Percentiles rank a stretch among this genome's conserved stretches.
These are phyloP conservation scores for Anomalospiza imberbis DNA, from an alignment of 2,797 vertebrate genomes.

Conservation along the genomic window DNA sequence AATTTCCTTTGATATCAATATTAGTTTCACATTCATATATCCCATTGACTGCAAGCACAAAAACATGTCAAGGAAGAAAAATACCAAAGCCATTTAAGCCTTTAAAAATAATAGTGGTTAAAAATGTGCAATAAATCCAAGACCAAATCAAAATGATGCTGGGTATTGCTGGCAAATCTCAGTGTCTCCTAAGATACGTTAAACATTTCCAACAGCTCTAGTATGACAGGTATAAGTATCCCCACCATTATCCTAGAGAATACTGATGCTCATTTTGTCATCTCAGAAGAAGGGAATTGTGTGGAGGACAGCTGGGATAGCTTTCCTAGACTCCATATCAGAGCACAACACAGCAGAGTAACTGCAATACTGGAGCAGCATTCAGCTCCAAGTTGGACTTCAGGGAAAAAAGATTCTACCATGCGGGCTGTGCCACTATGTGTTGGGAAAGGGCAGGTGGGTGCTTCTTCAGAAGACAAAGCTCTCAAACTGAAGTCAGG, in stretches of 20 bases:
- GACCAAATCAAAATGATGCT: background rate
- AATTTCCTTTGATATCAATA: background rate
- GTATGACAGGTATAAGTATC: background rate
- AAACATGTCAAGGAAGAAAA: background rate
- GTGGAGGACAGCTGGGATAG: background rate
- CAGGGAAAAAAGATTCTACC: background rate
- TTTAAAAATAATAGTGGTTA: background rate
- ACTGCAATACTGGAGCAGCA: accelerated
- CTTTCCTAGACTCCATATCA: background rate
- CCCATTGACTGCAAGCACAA: background rate
- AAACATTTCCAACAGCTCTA: background rate
- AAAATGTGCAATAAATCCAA: background rate
- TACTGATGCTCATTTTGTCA: background rate
- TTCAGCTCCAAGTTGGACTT: background rate
- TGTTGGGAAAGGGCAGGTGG: background rate
- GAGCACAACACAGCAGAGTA: background rate
- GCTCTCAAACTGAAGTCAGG: background rate
- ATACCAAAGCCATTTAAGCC: background rate
- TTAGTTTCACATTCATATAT: background rate
- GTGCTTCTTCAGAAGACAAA: background rate
- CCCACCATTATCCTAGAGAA: background rate
- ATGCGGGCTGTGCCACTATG: background rate
- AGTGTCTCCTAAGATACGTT: background rate
- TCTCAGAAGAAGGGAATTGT: background rate
- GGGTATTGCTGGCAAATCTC: background rate